Evolutionary conservation across 2,113 vertebrate genomes (phyloP).

Genomic region (Trematocara variabile): DNA sequence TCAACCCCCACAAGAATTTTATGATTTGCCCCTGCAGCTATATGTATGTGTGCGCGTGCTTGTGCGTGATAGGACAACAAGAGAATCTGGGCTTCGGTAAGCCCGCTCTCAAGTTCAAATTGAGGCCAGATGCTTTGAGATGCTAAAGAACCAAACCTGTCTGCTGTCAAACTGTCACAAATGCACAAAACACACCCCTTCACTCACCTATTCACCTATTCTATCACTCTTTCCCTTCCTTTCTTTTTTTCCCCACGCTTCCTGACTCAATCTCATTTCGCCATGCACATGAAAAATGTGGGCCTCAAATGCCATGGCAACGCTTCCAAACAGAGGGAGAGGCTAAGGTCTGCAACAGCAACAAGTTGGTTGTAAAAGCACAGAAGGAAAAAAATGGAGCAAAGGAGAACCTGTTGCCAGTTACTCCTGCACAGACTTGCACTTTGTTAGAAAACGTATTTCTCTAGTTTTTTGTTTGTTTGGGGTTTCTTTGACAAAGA

Average conservation of each 20-base stretch:
- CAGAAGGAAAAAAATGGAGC: not conserved
- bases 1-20: constrained; percentile 23
- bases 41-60: not conserved
- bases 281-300: constrained; percentile 47
- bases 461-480: not conserved
- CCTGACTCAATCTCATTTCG: constrained; percentile 41
- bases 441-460: constrained; percentile 29
- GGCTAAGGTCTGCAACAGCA: constrained; percentile 57
- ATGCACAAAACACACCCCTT: constrained; percentile 14
- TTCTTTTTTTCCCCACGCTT: not conserved
- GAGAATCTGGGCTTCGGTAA: not conserved
- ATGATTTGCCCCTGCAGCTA: not conserved
- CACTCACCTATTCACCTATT: constrained; percentile 43
- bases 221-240: constrained; percentile 1
- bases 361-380: constrained; percentile 66
- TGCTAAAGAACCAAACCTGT: constrained; percentile 65
- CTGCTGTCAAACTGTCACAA: constrained; percentile 28
- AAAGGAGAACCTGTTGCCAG: constrained; percentile 47
- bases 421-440: constrained; percentile 51
- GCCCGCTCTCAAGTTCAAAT: constrained; percentile 42
- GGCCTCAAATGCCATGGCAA: constrained; percentile 64
- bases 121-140: constrained; percentile 72
- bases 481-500: not conserved
- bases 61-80: not conserved
- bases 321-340: constrained; percentile 58